These are phyloP conservation scores for Camponotus floridanus DNA, from an alignment of 1,140 invertebrate species.

Conservation along the genomic window DNA sequence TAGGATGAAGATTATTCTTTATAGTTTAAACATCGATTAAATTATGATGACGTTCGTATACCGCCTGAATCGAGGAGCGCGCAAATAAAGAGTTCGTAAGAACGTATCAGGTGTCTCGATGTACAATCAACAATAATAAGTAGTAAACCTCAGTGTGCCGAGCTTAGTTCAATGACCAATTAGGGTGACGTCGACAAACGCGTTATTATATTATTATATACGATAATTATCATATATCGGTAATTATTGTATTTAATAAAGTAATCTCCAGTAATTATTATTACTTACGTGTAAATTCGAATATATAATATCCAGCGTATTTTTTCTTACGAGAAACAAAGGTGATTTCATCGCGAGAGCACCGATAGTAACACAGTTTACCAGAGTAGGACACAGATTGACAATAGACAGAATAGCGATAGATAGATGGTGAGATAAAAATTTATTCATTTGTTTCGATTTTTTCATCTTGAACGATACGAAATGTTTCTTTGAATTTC, in stretches of 20 bases:
- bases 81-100: not conserved
- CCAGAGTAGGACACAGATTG: conserved; percentile 17
- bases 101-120: conserved; percentile 14
- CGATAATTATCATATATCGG: not conserved
- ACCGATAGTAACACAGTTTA: conserved; percentile 4
- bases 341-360: not conserved
- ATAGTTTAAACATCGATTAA: conserved; percentile 11
- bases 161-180: conserved; percentile 34
- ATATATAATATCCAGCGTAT: conserved; percentile 26
- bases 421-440: conserved; percentile 6
- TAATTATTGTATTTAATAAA: conserved; percentile 3
- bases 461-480: conserved; percentile 27
- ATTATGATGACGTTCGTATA: not conserved
- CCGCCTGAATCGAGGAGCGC: not conserved
- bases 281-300: not conserved
- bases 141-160: conserved; percentile 26
- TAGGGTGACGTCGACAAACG: not conserved
- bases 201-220: conserved; percentile 7
- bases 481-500: conserved; percentile 3
- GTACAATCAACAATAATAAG: conserved; percentile 48
- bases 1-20: not conserved
- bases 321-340: conserved; percentile 39
- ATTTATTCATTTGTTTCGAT: conserved; percentile 18
- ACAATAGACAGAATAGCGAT: conserved; percentile 41
- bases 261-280: conserved; percentile 17